These are phyloP conservation scores for Lucilia cuprina DNA, from an alignment of 1,140 invertebrate genomes.

Conservation along the genomic window DNA sequence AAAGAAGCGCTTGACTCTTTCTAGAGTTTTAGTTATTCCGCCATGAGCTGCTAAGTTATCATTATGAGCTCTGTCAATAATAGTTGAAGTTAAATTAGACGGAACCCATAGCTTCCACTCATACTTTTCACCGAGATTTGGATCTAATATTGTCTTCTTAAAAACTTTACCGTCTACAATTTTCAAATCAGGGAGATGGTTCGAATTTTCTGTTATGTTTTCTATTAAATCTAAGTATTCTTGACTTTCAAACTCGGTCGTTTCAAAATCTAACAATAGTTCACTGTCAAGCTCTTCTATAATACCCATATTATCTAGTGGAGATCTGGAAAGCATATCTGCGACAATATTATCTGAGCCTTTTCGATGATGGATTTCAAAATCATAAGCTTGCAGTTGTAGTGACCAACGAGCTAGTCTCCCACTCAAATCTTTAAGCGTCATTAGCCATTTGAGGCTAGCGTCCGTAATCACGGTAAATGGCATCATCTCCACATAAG, in stretches of 20 bases:
- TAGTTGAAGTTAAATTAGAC: too few relatives aligned
- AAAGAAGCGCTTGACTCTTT: neutral
- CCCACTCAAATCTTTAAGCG: conserved; percentile 59
- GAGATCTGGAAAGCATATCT: neutral
- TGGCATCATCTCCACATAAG: conserved; percentile 48
- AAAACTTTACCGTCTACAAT: too few relatives aligned
- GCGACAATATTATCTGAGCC: neutral
- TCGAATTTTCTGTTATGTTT: neutral
- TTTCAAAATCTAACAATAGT: too few relatives aligned
- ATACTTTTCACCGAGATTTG: too few relatives aligned
- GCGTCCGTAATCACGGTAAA: conserved; percentile 63
- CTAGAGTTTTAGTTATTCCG: neutral
- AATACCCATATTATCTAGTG: neutral
- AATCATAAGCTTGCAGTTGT: conserved; percentile 60
- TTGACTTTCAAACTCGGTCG: too few relatives aligned
- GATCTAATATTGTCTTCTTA: too few relatives aligned
- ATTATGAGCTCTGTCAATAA: too few relatives aligned
- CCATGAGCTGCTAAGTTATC: neutral
- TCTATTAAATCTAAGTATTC: too few relatives aligned
- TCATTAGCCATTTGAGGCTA: conserved; percentile 63
- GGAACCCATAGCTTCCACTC: too few relatives aligned
- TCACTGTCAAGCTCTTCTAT: too few relatives aligned
- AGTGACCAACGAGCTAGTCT: conserved; percentile 63
- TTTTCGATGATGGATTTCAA: neutral
- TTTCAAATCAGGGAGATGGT: neutral